Evolutionary conservation across 2,797 vertebrate species (phyloP), one percentile per base, ranked within the genome.

Genomic region (Parauchenoglanis ngamensis): DNA sequence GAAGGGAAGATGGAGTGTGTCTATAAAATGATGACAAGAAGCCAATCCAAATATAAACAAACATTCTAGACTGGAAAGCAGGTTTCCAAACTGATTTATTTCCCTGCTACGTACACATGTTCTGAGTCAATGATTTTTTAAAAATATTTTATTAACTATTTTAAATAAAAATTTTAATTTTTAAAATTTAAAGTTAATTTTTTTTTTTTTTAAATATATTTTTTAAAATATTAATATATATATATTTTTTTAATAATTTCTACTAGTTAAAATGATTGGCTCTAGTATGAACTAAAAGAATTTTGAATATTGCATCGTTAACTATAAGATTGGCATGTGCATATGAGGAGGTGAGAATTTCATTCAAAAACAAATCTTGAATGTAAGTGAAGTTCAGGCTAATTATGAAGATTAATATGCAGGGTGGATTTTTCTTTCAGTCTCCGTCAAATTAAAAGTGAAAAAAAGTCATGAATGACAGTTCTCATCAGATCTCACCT

Each of bases 401-500:
- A 28, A 28, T 77, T 54, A 54, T 28, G 31, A 77, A 28, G 25
- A 31, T 8, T 28, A 54, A 54, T 54, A 77, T 17, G 75, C 13
- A 57, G 3, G 3, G 17, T 10, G 4, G 23, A 15, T 17, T 35
- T 57, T 31, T 78, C 52, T 31, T 76, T 52, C 8, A 8, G 6
- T 10, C 17, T 15, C 1, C 28, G 25, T 54, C 25, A 76, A 23
- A 2, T 1, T 3, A 59, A 23, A 63, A 23, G 7, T 1, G 6
- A 59, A 23, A 63, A 63, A 7, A n/a, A n/a, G n/a, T 35, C 40
- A 0, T 31, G 2, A 52, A 68, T 1, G 1, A 67, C 6, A n/a
- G 15, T 63, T 35, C 7, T 11, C 28, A 79, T 68, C 54, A n/a
- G 89, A 86, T 87, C 97, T 96, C 91, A 99, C 98, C 98, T 92